Evolutionary conservation across 2,113 vertebrate genomes (phyloP).

Genomic region (Nerophis lumbriciformis): DNA sequence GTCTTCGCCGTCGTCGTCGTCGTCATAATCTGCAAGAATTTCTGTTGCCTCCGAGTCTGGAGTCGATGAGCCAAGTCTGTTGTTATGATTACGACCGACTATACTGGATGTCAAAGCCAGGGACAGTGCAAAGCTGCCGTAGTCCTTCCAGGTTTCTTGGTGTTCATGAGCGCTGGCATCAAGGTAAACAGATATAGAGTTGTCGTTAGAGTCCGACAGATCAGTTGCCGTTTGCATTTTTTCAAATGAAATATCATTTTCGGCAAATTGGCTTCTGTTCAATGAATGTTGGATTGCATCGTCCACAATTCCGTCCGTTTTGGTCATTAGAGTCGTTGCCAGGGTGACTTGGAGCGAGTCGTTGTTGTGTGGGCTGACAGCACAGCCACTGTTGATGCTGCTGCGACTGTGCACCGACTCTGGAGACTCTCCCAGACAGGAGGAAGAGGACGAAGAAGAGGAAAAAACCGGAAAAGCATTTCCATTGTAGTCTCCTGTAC

Average conservation of each 20-base stretch:
- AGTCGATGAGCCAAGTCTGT: conserved; percentile 16
- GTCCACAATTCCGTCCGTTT: background rate
- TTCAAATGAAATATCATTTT: background rate
- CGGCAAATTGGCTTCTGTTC: background rate
- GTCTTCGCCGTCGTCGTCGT: conserved; percentile 48
- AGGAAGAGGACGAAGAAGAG: conserved; percentile 43
- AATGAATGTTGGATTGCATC: conserved; percentile 17
- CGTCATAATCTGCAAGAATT: conserved; percentile 43
- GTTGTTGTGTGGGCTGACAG: conserved; percentile 51
- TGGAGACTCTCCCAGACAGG: conserved; percentile 49
- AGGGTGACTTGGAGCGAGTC: conserved; percentile 57
- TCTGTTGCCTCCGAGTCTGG: conserved; percentile 50
- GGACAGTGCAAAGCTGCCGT: conserved; percentile 36
- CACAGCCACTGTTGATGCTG: conserved; percentile 41
- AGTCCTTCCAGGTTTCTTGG: conserved; percentile 38
- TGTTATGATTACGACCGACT: background rate
- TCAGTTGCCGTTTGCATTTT: background rate
- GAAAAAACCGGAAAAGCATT: conserved; percentile 48
- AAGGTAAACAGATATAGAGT: conserved; percentile 64
- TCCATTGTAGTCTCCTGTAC: conserved; percentile 41
- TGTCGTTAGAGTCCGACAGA: conserved; percentile 46
- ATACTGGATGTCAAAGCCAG: conserved; percentile 1
- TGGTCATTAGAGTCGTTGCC: conserved; percentile 10
- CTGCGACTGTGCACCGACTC: conserved; percentile 54
- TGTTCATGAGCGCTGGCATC: conserved; percentile 44